phyloP scores from a whole-genome alignment of 53 echinoderm and acorn worm genomes.

The Antedon mediterranea region DNA sequence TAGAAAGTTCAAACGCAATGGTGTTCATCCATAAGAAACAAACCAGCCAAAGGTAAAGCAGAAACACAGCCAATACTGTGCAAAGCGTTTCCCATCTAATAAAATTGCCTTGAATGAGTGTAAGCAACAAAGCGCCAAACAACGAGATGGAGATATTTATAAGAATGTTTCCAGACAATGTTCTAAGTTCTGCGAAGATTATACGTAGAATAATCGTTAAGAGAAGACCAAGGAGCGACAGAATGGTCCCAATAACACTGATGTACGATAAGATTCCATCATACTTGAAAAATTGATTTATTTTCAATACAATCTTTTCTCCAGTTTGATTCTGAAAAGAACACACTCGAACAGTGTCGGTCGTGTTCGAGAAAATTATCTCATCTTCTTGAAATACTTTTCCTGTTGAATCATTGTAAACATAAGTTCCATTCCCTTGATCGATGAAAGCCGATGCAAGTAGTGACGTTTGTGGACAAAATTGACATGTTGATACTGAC shows the following conservation, averaged over 20 bases:
- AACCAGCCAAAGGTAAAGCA: background rate
- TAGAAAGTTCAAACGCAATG: background rate
- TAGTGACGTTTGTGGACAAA: background rate
- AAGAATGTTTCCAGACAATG: background rate
- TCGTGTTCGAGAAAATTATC: background rate
- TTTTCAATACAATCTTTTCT: background rate
- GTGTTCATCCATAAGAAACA: background rate
- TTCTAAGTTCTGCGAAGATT: background rate
- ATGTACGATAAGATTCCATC: background rate
- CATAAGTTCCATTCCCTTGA: background rate
- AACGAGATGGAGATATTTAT: background rate
- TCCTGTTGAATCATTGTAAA: background rate
- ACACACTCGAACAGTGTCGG: background rate
- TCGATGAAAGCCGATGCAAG: background rate
- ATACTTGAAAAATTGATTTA: background rate
- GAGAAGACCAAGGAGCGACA: background rate
- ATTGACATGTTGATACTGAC: background rate
- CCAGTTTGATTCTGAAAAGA: background rate
- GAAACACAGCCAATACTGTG: background rate
- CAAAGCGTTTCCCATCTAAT: background rate
- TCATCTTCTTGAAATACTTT: background rate
- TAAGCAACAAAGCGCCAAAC: background rate
- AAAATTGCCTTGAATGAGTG: background rate
- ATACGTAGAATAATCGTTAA: background rate
- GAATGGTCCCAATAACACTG: background rate